Evolutionary conservation across 1,140 invertebrate genomes (phyloP).

Genomic region (Drosophila carrolli): DNA sequence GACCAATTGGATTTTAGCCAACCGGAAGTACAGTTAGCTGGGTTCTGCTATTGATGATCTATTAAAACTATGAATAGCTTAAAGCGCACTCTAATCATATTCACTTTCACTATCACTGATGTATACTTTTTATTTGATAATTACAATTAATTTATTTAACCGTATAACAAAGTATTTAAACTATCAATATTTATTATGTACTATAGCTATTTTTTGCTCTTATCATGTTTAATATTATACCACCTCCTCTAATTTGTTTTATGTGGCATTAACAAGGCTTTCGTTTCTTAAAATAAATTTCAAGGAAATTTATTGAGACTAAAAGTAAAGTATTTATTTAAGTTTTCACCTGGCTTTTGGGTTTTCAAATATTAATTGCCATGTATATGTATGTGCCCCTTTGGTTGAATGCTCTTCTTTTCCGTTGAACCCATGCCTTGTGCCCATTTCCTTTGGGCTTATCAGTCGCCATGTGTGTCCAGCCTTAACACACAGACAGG

Average conservation of each 20-base stretch:
- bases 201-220: neutral
- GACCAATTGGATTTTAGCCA: neutral
- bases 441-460: constrained; percentile 64
- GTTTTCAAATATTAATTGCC: neutral
- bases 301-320: neutral
- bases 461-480: constrained; percentile 68
- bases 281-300: neutral
- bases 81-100: neutral
- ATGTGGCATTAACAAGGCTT: neutral
- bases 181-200: neutral
- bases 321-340: neutral
- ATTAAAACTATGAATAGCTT: no score
- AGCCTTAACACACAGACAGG: constrained; percentile 49
- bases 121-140: no score
- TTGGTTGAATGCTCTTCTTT: neutral
- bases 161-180: no score
- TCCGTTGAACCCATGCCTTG: constrained; percentile 37
- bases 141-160: no score
- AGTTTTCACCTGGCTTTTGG: constrained; percentile 12
- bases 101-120: no score
- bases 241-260: neutral
- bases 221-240: neutral
- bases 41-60: neutral
- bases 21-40: constrained; percentile 14
- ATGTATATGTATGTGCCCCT: neutral